These are phyloP conservation scores for Drosophila sordidapex DNA, from an alignment of 2,888 invertebrate genomes.

Conservation along the genomic window DNA sequence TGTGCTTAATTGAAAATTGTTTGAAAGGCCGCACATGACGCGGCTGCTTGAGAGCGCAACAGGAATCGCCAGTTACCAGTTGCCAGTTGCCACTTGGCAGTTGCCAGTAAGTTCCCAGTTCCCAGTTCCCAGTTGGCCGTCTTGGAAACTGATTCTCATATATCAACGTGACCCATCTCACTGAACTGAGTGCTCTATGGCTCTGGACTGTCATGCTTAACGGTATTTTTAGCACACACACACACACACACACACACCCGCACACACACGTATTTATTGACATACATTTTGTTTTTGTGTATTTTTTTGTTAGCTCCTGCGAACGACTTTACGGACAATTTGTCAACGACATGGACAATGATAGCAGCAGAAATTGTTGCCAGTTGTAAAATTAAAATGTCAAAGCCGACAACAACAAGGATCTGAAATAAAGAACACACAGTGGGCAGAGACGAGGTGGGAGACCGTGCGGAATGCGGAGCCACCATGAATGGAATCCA, in stretches of 20 bases:
- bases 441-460: neutral
- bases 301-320: slow-evolving; percentile 8
- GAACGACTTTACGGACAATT: slow-evolving; percentile 59
- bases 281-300: slow-evolving; percentile 48
- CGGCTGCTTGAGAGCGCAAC: slow-evolving; percentile 64
- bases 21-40: slow-evolving; percentile 61
- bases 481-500: slow-evolving; percentile 69
- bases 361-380: slow-evolving; percentile 62
- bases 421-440: neutral
- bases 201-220: slow-evolving; percentile 46
- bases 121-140: slow-evolving; percentile 1
- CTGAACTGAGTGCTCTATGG: slow-evolving; percentile 40
- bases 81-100: slow-evolving; percentile 1
- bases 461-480: neutral
- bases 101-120: neutral
- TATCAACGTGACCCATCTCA: slow-evolving; percentile 67
- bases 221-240: slow-evolving; percentile 54
- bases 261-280: slow-evolving; percentile 47
- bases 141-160: slow-evolving; percentile 34
- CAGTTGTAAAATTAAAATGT: slow-evolving; percentile 72
- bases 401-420: slow-evolving; percentile 48
- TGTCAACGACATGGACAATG: slow-evolving; percentile 68
- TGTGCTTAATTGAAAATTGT: slow-evolving; percentile 80
- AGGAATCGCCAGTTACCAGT: slow-evolving; percentile 48
- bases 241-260: neutral